Evolutionary conservation across 2,888 invertebrate genomes (phyloP).

Genomic region (Eristalis arbustorum): DNA sequence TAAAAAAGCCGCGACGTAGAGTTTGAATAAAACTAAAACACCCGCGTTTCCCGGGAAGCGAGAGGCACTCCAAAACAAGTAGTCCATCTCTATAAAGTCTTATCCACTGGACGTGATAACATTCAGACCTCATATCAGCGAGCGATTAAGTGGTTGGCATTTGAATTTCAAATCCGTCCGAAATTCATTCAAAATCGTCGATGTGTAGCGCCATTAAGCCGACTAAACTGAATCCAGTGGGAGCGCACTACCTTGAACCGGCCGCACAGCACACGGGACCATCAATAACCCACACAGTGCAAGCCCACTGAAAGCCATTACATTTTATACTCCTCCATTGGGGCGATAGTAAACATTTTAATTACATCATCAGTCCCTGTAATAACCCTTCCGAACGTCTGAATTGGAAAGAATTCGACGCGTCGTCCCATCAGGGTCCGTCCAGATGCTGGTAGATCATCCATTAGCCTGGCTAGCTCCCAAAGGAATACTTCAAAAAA

Average conservation of each 20-base stretch:
- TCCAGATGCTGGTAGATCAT: not conserved
- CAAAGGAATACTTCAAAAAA: not conserved
- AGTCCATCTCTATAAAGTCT: not conserved
- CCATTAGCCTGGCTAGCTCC: slow-evolving; percentile 33
- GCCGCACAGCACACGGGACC: not conserved
- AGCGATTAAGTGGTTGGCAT: not conserved
- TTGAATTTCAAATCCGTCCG: not conserved
- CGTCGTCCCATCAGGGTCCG: not conserved
- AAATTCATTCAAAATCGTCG: not conserved
- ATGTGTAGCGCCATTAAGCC: slow-evolving; percentile 5
- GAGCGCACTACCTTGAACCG: not conserved
- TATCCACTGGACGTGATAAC: not conserved
- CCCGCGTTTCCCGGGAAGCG: not conserved
- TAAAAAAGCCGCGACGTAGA: not conserved
- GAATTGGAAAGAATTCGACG: not conserved
- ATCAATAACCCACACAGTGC: not conserved
- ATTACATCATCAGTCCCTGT: slow-evolving; percentile 18
- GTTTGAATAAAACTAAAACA: not conserved
- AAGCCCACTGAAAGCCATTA: slow-evolving; percentile 15
- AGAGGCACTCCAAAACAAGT: not conserved
- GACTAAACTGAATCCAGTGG: not conserved
- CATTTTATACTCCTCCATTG: slow-evolving; percentile 1
- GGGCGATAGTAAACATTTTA: slow-evolving; percentile 37
- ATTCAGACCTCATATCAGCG: not conserved
- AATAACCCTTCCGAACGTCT: slow-evolving; percentile 3